Base-by-base conservation (phyloP, 2,113 vertebrate genomes). In the Chascanopsetta lugubris region DNA sequence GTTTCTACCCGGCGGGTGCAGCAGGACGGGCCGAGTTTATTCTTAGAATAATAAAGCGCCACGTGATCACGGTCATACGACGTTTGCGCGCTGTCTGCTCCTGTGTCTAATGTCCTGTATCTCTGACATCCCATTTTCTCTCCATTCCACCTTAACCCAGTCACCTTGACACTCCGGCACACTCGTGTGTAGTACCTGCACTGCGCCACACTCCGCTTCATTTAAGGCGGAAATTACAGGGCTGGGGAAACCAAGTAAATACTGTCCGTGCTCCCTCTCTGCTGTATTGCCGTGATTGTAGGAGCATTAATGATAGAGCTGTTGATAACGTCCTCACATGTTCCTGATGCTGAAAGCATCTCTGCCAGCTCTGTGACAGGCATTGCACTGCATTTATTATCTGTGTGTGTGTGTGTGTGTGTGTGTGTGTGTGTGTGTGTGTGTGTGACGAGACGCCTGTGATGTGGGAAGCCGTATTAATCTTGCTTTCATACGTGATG, bases 21-120 rank as follows among this genome's bases (percentile, higher is more conserved):
- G 61, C 62, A 72, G 76, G 83, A 48, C 55, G 65, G 55, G 67
- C 62, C 49, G 65, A 54, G 73, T 75, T 86, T 87, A 88, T 85
- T 72, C 87, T 85, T 85, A 81, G 81, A 79, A 67, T 71, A 77
- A 84, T 63, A 76, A 82, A 77, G 66, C 56, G 68, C 56, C 58
- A 78, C 53, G 15, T 78, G 69, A 64, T 53, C 64, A 69, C 63
- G 60, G 64, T 72, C 83, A 78, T 75, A 45, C 68, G 63, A 68
- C 62, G 78, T 69, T 75, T 67, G 67, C 38, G n/a, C 15, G n/a
- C 60, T 26, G 55, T 71, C 78, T 74, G 55, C 65, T 79, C 66
- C 72, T 60, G 68, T 76, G 64, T 70, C 63, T 61, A 71, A 74
- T 68, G 72, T 79, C 51, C 80, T 79, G 54, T 82, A 78, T 73